Percentiles rank a stretch among this genome's conserved stretches.
Conservation (phyloP, 1,140 invertebrate species). For the Akabosia matsudoensis region DNA sequence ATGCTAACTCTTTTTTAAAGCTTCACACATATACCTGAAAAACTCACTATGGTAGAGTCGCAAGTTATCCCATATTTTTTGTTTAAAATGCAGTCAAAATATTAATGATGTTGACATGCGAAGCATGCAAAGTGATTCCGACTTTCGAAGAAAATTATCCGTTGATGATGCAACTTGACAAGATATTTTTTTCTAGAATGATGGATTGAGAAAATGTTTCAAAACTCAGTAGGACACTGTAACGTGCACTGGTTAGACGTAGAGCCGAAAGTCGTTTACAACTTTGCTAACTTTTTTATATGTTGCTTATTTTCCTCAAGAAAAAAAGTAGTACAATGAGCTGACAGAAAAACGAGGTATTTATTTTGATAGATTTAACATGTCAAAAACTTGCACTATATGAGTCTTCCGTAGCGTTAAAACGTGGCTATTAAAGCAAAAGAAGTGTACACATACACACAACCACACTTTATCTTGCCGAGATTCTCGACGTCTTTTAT, state of each 20-base stretch:
- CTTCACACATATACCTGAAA: too few species aligned
- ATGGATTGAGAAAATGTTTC: conserved; percentile 5
- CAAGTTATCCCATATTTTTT: too few species aligned
- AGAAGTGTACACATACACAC: neutral
- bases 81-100: too few species aligned
- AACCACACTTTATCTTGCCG: too few species aligned
- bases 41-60: too few species aligned
- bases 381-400: conserved; percentile 12
- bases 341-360: conserved; percentile 15
- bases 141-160: neutral
- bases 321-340: neutral
- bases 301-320: neutral
- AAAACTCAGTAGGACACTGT: conserved; percentile 2
- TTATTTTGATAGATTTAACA: conserved; percentile 21
- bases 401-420: neutral
- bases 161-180: conserved; percentile 3
- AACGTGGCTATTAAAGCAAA: neutral
- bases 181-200: neutral
- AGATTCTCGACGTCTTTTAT: too few species aligned
- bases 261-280: neutral
- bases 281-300: neutral
- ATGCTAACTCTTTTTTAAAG: too few species aligned
- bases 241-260: neutral
- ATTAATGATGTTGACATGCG: too few species aligned
- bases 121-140: too few species aligned